phyloP scores from a whole-genome alignment of 2,113 vertebrate genomes.

The Phodopus roborovskii region DNA sequence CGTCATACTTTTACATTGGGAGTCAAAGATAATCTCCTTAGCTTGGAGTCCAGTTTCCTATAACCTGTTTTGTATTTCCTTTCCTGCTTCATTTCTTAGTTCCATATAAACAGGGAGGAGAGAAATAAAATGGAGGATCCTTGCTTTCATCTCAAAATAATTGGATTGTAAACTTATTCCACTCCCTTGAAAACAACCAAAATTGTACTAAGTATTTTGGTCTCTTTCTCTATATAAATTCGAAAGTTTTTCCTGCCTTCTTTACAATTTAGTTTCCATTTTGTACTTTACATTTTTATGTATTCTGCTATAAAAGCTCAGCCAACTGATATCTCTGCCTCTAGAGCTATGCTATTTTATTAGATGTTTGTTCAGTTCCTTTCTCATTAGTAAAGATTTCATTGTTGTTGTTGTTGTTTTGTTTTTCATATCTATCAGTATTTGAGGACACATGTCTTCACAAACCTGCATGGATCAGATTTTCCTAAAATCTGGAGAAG shows the following conservation, averaged over 20 bases:
- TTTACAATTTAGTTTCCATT: neutral
- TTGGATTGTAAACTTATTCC: neutral
- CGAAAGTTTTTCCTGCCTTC: neutral
- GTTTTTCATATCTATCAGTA: neutral
- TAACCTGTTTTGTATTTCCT: neutral
- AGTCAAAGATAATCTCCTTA: neutral
- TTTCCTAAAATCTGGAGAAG: constrained; percentile 49
- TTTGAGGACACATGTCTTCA: neutral
- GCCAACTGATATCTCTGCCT: neutral
- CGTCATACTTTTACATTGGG: neutral
- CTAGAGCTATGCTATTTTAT: neutral
- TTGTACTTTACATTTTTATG: constrained; percentile 29
- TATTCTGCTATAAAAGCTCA: neutral
- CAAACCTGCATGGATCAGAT: constrained; percentile 29
- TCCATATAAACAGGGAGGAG: neutral
- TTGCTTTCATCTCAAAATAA: neutral
- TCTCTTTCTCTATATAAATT: neutral
- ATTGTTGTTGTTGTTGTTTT: neutral
- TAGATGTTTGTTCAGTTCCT: neutral
- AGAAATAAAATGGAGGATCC: neutral
- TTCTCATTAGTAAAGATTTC: constrained; percentile 48
- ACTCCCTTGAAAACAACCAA: neutral
- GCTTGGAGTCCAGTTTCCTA: neutral
- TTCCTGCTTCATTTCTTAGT: neutral
- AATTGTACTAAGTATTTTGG: neutral